Base-by-base conservation (phyloP, 2,888 invertebrate species). In the Patella pellucida region DNA sequence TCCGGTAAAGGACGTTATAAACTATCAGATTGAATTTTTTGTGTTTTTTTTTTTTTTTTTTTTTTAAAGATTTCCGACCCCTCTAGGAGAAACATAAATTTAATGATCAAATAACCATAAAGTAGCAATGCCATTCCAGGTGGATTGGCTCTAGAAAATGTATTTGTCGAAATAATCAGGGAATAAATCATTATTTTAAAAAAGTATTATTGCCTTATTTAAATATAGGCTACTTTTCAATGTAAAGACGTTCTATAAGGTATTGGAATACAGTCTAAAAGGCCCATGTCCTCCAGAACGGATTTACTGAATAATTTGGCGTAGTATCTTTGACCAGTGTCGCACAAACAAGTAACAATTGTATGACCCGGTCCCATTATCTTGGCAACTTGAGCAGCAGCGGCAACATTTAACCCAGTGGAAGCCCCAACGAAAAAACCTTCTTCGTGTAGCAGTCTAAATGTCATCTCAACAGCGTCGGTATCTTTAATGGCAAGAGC, bases 391-490 rank as follows among this genome's bases (percentile, higher is more conserved):
- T 89, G 84, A 54, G 86, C 87, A 1, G 91, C 91, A 9, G 87
- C 90, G 27, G 84, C 85, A 3, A 91, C 89, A 82, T 91, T 91
- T 41, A 91, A 80, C 15, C 91, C 91, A 0, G 90, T 85, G 0
- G 91, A 90, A 1, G 90, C 91, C 3, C 91, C 91, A 56, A 91
- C 90, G 81, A 90, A 90, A 71, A 91, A 86, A 3, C 91, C 91
- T 78, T 91, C 91, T 78, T 91, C 90, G 74, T 88, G 86, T 12
- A 91, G 80, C 16, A 91, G 81, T 12, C 87, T 81, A 78, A 90
- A 90, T 52, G 89, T 89, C 89, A 89, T 89, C 72, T 86, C 85
- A 19, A 91, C 89, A 71, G 87, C 88, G 79, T 89, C 89, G 41
- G 80, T 82, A 79, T 91, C 91, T 69, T 79, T 73, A 27, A 91